Base-by-base conservation (phyloP, 2,888 invertebrate genomes). In the Emmelina monodactyla region DNA sequence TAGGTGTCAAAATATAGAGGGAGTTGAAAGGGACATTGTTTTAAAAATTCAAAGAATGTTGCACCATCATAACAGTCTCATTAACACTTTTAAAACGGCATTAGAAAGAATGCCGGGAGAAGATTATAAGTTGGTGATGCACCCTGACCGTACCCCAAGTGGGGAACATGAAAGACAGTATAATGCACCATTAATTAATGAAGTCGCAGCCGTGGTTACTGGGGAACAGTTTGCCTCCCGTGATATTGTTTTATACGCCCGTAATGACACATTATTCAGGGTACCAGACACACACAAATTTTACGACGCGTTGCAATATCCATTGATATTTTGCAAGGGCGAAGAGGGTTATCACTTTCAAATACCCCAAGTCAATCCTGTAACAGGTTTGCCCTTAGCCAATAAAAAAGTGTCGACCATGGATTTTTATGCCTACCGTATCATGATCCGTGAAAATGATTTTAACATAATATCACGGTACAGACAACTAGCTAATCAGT, bases 221-320 rank as follows among this genome's bases (percentile, higher is more conserved):
- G 47, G 51, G 32, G 33, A 37, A 28, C 28, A 28, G 28, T 28
- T 28, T 11, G 28, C 28, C 4, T 28, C 28, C 10, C 34, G 52
- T 31, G 49, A 53, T 37, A 56, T 59, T 16, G 40, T 58, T 31
- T 19, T 48, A 43, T 38, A 38, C 11, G 16, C 43, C 38, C 43
- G 42, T 41, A 31, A 50, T 33, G 42, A 45, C 16, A 36, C 28
- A 12, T 31, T 65, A n/a, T 32, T 41, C 11, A 36, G 50, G 5
- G 51, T 65, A 3, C 31, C 43, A 1, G 58, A 63, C 19, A 53
- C 53, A 12, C 54, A 59, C 29, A 45, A 43, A 25, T 56, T 45
- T 25, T 56, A 58, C 35, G 63, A 68, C 37, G 50, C 63, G 1
- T 40, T 68, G 14, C 47, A 56, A 31, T 68, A 69, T 35, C 62